These are phyloP conservation scores for Daktulosphaira vitifoliae DNA, from an alignment of 1,140 invertebrate species.

Conservation along the genomic window DNA sequence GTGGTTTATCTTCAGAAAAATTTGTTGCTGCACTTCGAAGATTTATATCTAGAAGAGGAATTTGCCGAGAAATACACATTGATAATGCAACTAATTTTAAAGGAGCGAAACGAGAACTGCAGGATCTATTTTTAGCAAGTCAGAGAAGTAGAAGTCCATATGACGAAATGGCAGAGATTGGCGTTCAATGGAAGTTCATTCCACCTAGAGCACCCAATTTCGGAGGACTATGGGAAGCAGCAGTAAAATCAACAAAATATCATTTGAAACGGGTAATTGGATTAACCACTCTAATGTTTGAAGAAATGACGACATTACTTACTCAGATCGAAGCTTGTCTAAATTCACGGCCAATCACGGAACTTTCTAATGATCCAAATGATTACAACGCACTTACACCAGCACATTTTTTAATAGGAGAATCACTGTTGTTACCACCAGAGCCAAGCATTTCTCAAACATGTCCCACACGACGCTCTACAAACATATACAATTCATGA, in stretches of 20 bases:
- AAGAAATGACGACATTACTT: constrained; percentile 40
- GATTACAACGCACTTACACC: constrained; percentile 12
- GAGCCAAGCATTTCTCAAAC: background rate
- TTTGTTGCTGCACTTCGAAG: too few species aligned
- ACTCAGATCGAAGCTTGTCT: constrained; percentile 41
- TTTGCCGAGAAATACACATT: constrained; percentile 35
- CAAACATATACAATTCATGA: constrained; percentile 35
- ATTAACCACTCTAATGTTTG: constrained; percentile 36
- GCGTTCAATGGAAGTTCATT: constrained; percentile 35
- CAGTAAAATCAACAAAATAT: constrained; percentile 41
- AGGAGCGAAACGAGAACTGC: constrained; percentile 24
- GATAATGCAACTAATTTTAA: constrained; percentile 41
- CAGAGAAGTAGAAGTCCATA: background rate
- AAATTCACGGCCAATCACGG: constrained; percentile 41
- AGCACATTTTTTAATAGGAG: too few species aligned
- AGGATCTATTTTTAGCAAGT: background rate
- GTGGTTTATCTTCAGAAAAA: too few species aligned
- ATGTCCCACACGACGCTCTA: background rate
- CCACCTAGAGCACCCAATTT: constrained; percentile 41
- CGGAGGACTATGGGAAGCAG: constrained; percentile 42
- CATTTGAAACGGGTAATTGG: constrained; percentile 40
- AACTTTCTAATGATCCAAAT: constrained; percentile 37
- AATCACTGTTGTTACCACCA: too few species aligned
- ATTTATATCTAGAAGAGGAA: constrained; percentile 37
- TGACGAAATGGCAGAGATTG: too few species aligned